These are phyloP conservation scores for Aplochiton taeniatus DNA, from an alignment of 2,797 vertebrate species.

Conservation along the genomic window DNA sequence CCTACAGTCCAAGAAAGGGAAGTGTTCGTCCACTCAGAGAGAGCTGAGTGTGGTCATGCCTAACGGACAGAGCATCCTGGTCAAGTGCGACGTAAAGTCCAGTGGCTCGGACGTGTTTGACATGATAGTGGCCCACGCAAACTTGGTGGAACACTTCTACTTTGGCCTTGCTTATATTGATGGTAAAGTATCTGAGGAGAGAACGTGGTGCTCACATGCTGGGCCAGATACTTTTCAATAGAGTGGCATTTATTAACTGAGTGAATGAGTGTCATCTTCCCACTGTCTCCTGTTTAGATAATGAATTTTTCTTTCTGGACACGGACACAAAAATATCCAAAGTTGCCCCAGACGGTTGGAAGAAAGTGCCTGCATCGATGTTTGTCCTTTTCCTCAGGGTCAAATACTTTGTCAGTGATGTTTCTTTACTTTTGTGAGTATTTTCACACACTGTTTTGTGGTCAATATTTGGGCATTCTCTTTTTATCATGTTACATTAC, in stretches of 20 bases:
- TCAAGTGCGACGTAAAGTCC: conserved; percentile 87
- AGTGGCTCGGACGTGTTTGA: conserved; percentile 83
- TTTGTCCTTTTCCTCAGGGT: conserved; percentile 87
- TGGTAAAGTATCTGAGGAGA: conserved; percentile 62
- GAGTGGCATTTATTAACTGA: neutral
- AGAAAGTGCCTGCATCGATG: conserved; percentile 78
- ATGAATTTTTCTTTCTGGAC: conserved; percentile 91
- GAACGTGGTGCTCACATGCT: neutral
- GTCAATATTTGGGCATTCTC: neutral
- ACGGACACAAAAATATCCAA: conserved; percentile 86
- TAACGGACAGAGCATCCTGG: conserved; percentile 82
- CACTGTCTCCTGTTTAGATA: conserved; percentile 66
- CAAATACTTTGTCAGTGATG: conserved; percentile 85
- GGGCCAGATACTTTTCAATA: neutral
- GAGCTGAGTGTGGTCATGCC: conserved; percentile 85
- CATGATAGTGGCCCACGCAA: conserved; percentile 81
- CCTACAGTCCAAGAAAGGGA: conserved; percentile 83
- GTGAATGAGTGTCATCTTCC: neutral
- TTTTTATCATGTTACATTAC: no score
- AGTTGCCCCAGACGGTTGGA: conserved; percentile 87
- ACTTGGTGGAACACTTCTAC: conserved; percentile 85
- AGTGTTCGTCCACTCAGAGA: conserved; percentile 79
- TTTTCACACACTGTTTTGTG: neutral
- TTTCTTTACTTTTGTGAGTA: conserved; percentile 84
- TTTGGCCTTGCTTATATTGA: conserved; percentile 88